Evolutionary conservation across 2,113 vertebrate species (phyloP).

Genomic region (Thinocorus orbignyianus): DNA sequence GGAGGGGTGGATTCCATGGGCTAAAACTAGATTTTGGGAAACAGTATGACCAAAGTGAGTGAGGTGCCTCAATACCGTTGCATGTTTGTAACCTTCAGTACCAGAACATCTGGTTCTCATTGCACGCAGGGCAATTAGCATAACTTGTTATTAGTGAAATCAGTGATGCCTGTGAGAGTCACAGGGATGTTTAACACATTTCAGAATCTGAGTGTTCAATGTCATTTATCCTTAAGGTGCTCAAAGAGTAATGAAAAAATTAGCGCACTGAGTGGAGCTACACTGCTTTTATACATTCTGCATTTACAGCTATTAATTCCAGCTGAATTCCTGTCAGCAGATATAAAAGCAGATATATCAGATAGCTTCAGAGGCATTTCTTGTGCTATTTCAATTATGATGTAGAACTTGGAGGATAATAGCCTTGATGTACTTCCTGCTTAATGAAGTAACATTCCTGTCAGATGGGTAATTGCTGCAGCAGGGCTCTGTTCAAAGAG

Average conservation of each 20-base stretch:
- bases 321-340: slow-evolving; percentile 45
- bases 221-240: slow-evolving; percentile 18
- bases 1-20: not conserved
- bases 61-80: not conserved
- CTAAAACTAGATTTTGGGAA: not conserved
- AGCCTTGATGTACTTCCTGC: slow-evolving; percentile 40
- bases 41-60: not conserved
- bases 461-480: slow-evolving; percentile 32
- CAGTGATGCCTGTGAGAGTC: not conserved
- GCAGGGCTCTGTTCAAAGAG: slow-evolving; percentile 14
- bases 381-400: slow-evolving; percentile 41
- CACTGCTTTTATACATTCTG: not conserved
- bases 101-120: not conserved
- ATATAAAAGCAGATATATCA: slow-evolving; percentile 50
- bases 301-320: slow-evolving; percentile 50
- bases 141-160: slow-evolving; percentile 20
- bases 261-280: not conserved
- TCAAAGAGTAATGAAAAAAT: slow-evolving; percentile 36
- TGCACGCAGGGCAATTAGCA: not conserved
- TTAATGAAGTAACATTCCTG: slow-evolving; percentile 44
- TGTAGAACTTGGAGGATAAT: slow-evolving; percentile 15
- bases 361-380: slow-evolving; percentile 2
- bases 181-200: not conserved
- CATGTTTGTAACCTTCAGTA: not conserved
- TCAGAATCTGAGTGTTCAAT: not conserved